Percentiles rank a stretch among this genome's conserved stretches.
Conservation (phyloP, 2,113 vertebrate genomes). For the Oryzias celebensis region DNA sequence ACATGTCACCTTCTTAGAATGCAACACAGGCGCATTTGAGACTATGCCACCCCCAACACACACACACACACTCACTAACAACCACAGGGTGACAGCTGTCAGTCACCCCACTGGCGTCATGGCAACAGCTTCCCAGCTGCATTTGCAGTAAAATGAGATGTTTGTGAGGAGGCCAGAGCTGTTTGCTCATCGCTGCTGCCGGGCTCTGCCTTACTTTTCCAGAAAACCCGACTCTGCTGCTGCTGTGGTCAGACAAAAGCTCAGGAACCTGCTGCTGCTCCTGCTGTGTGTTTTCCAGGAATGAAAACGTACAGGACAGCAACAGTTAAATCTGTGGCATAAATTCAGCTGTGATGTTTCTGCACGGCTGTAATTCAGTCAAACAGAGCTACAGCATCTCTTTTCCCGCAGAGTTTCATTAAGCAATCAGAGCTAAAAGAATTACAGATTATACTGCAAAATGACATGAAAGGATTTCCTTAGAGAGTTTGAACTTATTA, state of each 20-base stretch:
- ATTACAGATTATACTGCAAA: not conserved
- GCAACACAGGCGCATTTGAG: slow-evolving; percentile 7
- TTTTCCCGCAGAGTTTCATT: not conserved
- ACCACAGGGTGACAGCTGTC: slow-evolving; percentile 54
- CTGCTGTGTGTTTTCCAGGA: too few species aligned
- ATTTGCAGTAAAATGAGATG: slow-evolving; percentile 28
- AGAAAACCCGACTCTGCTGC: too few species aligned
- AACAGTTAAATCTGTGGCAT: too few species aligned
- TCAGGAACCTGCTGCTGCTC: too few species aligned
- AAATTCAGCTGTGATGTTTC: too few species aligned
- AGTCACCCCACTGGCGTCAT: slow-evolving; percentile 44
- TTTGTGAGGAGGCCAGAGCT: slow-evolving; percentile 8
- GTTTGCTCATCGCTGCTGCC: not conserved
- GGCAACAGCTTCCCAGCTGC: slow-evolving; percentile 41
- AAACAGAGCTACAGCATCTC: not conserved
- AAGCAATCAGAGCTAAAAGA: not conserved
- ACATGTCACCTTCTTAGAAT: slow-evolving; percentile 36
- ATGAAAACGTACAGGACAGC: too few species aligned
- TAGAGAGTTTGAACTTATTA: slow-evolving; percentile 11
- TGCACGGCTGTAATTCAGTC: not conserved
- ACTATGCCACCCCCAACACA: slow-evolving; percentile 4
- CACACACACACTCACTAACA: not conserved
- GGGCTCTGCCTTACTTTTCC: too few species aligned
- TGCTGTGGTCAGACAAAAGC: too few species aligned
- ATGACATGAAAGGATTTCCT: slow-evolving; percentile 27